These are phyloP conservation scores for Euphydryas editha DNA, from an alignment of 2,888 invertebrate genomes.

Conservation along the genomic window DNA sequence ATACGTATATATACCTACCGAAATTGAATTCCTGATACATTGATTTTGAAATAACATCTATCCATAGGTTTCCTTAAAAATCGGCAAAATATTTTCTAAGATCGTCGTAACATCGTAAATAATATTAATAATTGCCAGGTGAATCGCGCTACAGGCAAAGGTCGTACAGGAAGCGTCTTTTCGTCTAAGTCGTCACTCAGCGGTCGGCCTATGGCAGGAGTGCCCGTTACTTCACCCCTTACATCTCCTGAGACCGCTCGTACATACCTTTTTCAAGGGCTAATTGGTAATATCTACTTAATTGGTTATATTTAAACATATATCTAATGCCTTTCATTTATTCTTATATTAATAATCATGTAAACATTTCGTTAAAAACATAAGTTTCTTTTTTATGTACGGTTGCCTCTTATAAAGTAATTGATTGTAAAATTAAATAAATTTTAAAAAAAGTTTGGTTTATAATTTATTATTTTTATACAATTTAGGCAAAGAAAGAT, in stretches of 20 bases:
- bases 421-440: no score
- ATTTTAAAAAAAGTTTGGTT: background rate
- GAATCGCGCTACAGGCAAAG: conserved; percentile 82
- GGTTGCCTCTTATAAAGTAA: background rate
- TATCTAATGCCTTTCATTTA: background rate
- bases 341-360: no score
- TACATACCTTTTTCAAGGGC: conserved; percentile 96
- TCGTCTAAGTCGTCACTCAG: conserved; percentile 95
- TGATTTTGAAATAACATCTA: no score
- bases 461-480: background rate
- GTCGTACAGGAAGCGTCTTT: conserved; percentile 94
- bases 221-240: conserved; percentile 93
- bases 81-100: no score
- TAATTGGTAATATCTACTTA: conserved; percentile 77
- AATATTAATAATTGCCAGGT: conserved; percentile 78
- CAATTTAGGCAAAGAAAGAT: conserved; percentile 88
- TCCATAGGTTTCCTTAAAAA: no score
- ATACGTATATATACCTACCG: no score
- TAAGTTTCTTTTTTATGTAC: no score
- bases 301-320: background rate
- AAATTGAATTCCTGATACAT: no score
- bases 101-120: no score
- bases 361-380: no score
- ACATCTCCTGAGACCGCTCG: conserved; percentile 95
- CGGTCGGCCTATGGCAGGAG: conserved; percentile 93